Base-by-base conservation (phyloP, 2,113 vertebrate genomes). In the Thamnophis sirtalis region DNA sequence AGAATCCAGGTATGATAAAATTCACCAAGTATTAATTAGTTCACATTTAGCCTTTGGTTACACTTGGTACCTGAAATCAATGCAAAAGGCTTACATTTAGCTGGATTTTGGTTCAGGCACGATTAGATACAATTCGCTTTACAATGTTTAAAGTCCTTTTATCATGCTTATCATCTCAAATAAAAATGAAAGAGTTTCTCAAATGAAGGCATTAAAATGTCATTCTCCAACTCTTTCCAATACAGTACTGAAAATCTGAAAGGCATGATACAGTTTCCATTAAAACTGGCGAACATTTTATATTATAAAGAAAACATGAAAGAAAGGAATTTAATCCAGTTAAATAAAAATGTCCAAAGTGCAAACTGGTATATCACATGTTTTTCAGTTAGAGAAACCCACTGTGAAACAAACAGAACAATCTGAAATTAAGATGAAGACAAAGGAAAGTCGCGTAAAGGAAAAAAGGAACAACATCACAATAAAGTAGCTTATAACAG, bases 211-310 rank as follows among this genome's bases (percentile, higher is more conserved):
- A 0, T 0, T 6, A 10, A 4, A 38, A 43, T 50, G 50, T 9
- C 24, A 0, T 54, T 92, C 8, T 10, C 11, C 54, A 89, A 43
- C 54, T 80, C 54, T 4, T 49, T n/a, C 13, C 92, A 2, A 22
- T 0, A 9, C 0, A 0, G 0, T 13, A 26, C 6, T 53, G 63
- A 55, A n/a, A 93, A 91, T 80, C 1, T 19, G 2, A 21, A 28
- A 0, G 1, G 1, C 0, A 0, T 0, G 87, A 80, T 90, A 19
- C 2, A 13, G 1, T 3, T 9, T 55, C 55, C 28, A 24, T 1
- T 7, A 17, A 86, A 53, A 43, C 73, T 43, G 33, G 33, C 9
- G 17, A 38, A 94, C 48, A 90, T 92, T 92, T 84, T 60, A 58
- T 51, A 0, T 0, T 2, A 0, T 43, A 84, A 68, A 9, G 15